These are phyloP conservation scores for Nothura maculosa DNA, from an alignment of 2,797 vertebrate genomes.

Conservation along the genomic window DNA sequence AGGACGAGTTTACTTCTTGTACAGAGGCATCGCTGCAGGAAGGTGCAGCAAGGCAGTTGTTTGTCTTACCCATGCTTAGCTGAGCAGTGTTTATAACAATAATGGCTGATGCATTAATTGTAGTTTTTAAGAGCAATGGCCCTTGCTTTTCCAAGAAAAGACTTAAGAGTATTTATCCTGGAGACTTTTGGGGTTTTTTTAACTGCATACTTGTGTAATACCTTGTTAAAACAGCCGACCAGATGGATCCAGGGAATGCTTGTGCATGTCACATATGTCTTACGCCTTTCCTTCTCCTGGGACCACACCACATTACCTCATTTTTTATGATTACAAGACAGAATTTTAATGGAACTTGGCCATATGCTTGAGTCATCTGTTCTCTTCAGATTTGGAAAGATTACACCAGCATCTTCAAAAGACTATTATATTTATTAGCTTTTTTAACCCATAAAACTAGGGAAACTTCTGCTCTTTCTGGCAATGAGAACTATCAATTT, in stretches of 20 bases:
- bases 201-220: slow-evolving; percentile 50
- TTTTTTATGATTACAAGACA: slow-evolving; percentile 76
- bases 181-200: slow-evolving; percentile 16
- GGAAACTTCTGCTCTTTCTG: slow-evolving; percentile 27
- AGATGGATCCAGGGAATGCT: slow-evolving; percentile 64
- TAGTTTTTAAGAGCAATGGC: background rate
- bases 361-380: slow-evolving; percentile 80
- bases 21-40: background rate
- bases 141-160: slow-evolving; percentile 1
- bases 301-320: slow-evolving; percentile 74
- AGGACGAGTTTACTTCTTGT: background rate
- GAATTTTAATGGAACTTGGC: slow-evolving; percentile 76
- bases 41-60: background rate
- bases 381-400: slow-evolving; percentile 64
- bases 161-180: slow-evolving; percentile 46
- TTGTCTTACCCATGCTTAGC: background rate
- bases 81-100: background rate
- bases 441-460: slow-evolving; percentile 59
- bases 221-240: slow-evolving; percentile 60
- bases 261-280: slow-evolving; percentile 69
- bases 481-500: slow-evolving; percentile 12
- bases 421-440: slow-evolving; percentile 50
- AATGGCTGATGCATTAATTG: background rate
- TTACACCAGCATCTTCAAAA: slow-evolving; percentile 70
- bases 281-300: slow-evolving; percentile 64